Evolutionary conservation across 2,888 invertebrate species (phyloP).

Genomic region (Tetragonula carbonaria): DNA sequence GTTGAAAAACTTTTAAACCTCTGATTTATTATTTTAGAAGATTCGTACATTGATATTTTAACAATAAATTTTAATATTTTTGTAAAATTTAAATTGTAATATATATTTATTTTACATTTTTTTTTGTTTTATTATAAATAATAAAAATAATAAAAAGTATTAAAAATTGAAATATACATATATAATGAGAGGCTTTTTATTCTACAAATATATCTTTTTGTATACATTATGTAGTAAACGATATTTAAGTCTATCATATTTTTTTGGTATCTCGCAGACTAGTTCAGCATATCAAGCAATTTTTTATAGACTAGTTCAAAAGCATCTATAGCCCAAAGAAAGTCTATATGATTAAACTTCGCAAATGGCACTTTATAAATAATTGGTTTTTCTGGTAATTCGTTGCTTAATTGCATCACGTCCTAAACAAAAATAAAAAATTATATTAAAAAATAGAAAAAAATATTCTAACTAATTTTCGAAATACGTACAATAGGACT

Average conservation of each 20-base stretch:
- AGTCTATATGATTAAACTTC: slow-evolving; percentile 91
- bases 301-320: slow-evolving; percentile 86
- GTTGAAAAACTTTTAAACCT: neutral
- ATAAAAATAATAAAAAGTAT: neutral
- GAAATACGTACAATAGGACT: slow-evolving; percentile 84
- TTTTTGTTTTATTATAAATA: neutral
- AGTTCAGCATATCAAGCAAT: slow-evolving; percentile 83
- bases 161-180: neutral
- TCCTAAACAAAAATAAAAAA: slow-evolving; percentile 83
- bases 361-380: slow-evolving; percentile 86
- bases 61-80: neutral
- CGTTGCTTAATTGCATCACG: slow-evolving; percentile 85
- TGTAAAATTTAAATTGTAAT: neutral
- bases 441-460: neutral
- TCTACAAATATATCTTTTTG: neutral
- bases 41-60: neutral
- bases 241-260: neutral
- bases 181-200: neutral
- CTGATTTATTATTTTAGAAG: neutral
- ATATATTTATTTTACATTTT: neutral
- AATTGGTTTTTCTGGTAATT: slow-evolving; percentile 85
- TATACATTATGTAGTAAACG: neutral
- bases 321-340: slow-evolving; percentile 88
- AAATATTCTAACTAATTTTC: too few species aligned
- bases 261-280: neutral